phyloP scores from a whole-genome alignment of 2,888 invertebrate genomes.

The Perizoma affinitatum region DNA sequence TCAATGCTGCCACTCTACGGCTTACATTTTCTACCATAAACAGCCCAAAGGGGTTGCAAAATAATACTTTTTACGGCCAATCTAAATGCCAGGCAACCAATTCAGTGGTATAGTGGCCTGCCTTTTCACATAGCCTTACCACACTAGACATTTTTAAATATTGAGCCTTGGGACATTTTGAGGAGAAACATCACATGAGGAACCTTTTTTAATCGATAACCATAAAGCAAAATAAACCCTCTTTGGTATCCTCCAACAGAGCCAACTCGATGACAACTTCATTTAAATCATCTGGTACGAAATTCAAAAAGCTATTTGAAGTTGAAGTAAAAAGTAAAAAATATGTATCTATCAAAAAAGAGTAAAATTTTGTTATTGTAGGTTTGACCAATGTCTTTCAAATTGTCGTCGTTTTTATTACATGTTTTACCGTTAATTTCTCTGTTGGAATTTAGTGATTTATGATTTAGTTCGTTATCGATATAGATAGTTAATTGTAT shows the following conservation, averaged over 20 bases:
- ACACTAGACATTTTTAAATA: background rate
- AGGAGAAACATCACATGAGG: background rate
- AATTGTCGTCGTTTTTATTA: constrained; percentile 80
- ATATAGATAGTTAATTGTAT: constrained; percentile 75
- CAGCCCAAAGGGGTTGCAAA: background rate
- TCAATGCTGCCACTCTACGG: constrained; percentile 42
- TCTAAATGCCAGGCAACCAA: no score
- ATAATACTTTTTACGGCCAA: no score
- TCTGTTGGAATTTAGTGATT: constrained; percentile 76
- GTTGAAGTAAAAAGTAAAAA: constrained; percentile 43
- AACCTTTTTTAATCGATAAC: constrained; percentile 29
- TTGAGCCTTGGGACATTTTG: no score
- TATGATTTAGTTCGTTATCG: constrained; percentile 74
- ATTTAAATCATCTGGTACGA: constrained; percentile 60
- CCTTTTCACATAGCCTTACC: background rate
- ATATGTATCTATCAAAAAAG: constrained; percentile 72
- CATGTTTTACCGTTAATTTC: constrained; percentile 77
- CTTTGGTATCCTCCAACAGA: constrained; percentile 42
- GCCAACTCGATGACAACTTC: constrained; percentile 76
- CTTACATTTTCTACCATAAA: constrained; percentile 24
- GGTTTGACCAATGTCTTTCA: constrained; percentile 81
- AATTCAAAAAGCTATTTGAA: constrained; percentile 79
- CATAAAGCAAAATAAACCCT: constrained; percentile 49
- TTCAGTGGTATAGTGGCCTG: background rate
- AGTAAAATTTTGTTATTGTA: constrained; percentile 80